Evolutionary conservation across 2,797 vertebrate species (phyloP).

Genomic region (Brachymystax lenok): DNA sequence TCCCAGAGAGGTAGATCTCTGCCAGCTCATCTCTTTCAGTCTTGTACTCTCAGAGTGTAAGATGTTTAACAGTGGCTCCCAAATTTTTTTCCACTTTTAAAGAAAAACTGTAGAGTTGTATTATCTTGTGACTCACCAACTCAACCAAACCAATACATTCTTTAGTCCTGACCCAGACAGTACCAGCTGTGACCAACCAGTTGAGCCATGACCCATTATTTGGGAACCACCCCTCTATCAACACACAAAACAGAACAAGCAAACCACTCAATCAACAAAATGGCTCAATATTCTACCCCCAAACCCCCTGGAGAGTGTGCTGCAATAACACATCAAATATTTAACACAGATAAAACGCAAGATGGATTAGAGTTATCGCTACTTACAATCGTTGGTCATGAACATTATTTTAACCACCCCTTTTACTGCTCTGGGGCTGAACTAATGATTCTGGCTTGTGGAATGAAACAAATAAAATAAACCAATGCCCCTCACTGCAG

Average conservation of each 20-base stretch:
- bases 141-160: constrained; percentile 16
- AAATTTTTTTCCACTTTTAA: no score
- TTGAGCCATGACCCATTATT: neutral
- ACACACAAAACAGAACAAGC: constrained; percentile 57
- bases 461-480: constrained; percentile 65
- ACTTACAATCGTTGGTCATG: constrained; percentile 63
- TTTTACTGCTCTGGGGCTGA: constrained; percentile 72
- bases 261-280: constrained; percentile 65
- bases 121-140: constrained; percentile 4
- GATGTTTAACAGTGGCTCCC: no score
- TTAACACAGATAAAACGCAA: constrained; percentile 74
- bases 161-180: constrained; percentile 31
- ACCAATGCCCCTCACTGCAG: constrained; percentile 56
- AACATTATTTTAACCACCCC: constrained; percentile 73
- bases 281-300: constrained; percentile 62
- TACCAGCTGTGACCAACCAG: neutral
- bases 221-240: constrained; percentile 26
- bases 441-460: constrained; percentile 69
- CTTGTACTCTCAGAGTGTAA: no score
- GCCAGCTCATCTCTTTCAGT: constrained; percentile 1
- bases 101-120: neutral
- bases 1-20: no score
- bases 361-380: constrained; percentile 78
- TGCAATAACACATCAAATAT: constrained; percentile 64
- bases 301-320: constrained; percentile 67